Percentiles rank a stretch among this genome's conserved stretches.
Conservation (phyloP, 2,888 invertebrate genomes). For the Pasiphila rectangulata region DNA sequence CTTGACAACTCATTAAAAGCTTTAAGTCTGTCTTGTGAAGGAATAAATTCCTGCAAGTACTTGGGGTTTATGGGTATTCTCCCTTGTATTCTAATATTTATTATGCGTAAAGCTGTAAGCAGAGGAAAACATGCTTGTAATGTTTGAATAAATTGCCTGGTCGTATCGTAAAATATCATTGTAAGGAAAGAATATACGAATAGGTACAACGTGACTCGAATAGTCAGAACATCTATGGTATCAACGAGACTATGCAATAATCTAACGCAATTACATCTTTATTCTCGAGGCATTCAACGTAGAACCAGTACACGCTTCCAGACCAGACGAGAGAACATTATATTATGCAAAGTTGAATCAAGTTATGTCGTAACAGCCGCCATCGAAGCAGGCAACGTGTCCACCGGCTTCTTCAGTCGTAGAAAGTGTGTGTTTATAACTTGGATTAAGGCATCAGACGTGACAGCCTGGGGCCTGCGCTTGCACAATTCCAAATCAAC, state of each 20-base stretch:
- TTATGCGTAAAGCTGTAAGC: not conserved
- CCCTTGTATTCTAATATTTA: not conserved
- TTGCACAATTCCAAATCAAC: slow-evolving; percentile 47
- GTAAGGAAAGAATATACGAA: slow-evolving; percentile 8
- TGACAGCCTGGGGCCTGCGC: slow-evolving; percentile 26
- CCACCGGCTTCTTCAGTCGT: slow-evolving; percentile 34
- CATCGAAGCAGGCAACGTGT: slow-evolving; percentile 40
- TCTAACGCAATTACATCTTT: slow-evolving; percentile 18
- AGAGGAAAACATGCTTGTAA: not conserved
- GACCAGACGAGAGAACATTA: slow-evolving; percentile 11
- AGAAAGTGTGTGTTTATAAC: slow-evolving; percentile 50
- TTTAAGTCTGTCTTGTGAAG: not conserved
- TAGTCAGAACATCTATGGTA: slow-evolving; percentile 20
- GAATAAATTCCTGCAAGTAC: not conserved
- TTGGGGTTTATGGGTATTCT: not conserved
- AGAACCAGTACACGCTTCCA: slow-evolving; percentile 15
- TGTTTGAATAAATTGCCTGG: not conserved
- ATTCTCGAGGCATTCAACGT: slow-evolving; percentile 22
- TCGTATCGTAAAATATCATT: slow-evolving; percentile 19
- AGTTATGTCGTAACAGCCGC: slow-evolving; percentile 43
- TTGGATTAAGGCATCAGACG: slow-evolving; percentile 46
- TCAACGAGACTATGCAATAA: slow-evolving; percentile 24
- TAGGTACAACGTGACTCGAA: slow-evolving; percentile 30
- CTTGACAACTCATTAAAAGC: not conserved
- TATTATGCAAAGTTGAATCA: slow-evolving; percentile 32